Evolutionary conservation across 2,797 vertebrate species (phyloP).

Genomic region (Scyliorhinus canicula): DNA sequence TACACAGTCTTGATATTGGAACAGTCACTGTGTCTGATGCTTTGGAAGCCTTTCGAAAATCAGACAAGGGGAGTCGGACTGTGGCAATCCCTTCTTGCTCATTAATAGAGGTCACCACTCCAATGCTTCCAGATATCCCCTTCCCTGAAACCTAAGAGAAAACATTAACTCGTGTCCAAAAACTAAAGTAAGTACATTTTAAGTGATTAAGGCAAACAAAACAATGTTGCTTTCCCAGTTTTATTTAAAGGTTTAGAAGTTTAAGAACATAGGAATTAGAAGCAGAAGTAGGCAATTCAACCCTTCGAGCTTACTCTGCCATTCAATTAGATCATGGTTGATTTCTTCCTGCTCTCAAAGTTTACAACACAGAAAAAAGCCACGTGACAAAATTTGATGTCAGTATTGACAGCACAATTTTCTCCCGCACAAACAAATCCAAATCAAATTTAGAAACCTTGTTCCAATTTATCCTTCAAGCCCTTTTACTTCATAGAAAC

Average conservation of each 20-base stretch:
- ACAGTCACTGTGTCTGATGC: slow-evolving; percentile 86
- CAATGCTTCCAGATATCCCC: slow-evolving; percentile 87
- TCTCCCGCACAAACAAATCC: background rate
- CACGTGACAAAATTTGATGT: background rate
- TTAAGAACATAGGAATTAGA: too few species aligned
- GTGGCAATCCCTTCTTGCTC: slow-evolving; percentile 97
- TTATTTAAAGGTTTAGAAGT: background rate
- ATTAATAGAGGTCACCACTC: slow-evolving; percentile 92
- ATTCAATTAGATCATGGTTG: too few species aligned
- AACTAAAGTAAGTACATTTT: background rate
- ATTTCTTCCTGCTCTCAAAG: too few species aligned
- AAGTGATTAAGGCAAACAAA: background rate
- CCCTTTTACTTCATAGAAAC: background rate
- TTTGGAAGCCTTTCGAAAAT: slow-evolving; percentile 86
- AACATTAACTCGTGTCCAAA: background rate
- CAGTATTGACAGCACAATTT: background rate
- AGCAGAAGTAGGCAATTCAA: too few species aligned
- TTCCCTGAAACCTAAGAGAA: slow-evolving; percentile 79
- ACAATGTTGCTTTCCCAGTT: background rate
- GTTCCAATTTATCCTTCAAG: background rate
- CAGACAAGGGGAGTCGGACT: slow-evolving; percentile 85
- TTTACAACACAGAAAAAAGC: background rate
- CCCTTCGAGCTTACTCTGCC: too few species aligned
- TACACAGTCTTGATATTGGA: slow-evolving; percentile 90
- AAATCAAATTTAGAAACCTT: background rate